These are phyloP conservation scores for Marasmarcha lunaedactyla DNA, from an alignment of 2,888 invertebrate species.

Conservation along the genomic window DNA sequence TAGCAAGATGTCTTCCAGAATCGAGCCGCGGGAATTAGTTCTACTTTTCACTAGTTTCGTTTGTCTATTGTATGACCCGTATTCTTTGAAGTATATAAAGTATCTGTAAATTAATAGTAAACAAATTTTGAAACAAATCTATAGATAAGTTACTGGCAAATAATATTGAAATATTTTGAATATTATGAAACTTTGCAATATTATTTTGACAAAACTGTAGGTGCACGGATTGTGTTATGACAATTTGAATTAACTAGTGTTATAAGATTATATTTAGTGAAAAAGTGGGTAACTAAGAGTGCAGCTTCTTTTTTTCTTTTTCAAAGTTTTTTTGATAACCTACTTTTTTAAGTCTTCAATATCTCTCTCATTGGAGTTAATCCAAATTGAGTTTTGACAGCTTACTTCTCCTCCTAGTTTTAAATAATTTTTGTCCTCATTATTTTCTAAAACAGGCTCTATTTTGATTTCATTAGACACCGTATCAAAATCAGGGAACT, in stretches of 20 bases:
- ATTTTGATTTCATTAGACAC: conserved; percentile 42
- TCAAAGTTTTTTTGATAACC: too few relatives aligned
- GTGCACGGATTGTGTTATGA: too few relatives aligned
- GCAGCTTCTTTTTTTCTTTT: too few relatives aligned
- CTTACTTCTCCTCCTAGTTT: conserved; percentile 49
- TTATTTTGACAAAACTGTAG: too few relatives aligned
- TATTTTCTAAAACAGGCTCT: conserved; percentile 16
- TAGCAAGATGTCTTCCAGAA: conserved; percentile 46
- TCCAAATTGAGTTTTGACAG: conserved; percentile 49
- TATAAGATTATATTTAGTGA: too few relatives aligned
- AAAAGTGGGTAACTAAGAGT: too few relatives aligned
- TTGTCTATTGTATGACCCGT: conserved; percentile 63
- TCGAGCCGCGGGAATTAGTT: conserved; percentile 57
- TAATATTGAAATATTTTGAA: too few relatives aligned
- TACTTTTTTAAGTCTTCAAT: conserved; percentile 67
- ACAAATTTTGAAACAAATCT: too few relatives aligned
- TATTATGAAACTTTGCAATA: too few relatives aligned
- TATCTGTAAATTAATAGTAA: conserved; percentile 44
- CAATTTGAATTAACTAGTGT: too few relatives aligned
- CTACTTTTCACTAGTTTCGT: conserved; percentile 49
- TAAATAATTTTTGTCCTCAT: conserved; percentile 28
- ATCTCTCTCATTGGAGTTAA: conserved; percentile 62
- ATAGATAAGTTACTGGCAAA: too few relatives aligned
- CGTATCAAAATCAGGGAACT: conserved; percentile 46
- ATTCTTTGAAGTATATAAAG: conserved; percentile 66